Conservation (phyloP, 1,140 invertebrate genomes). For the Brachystomella parvula region DNA sequence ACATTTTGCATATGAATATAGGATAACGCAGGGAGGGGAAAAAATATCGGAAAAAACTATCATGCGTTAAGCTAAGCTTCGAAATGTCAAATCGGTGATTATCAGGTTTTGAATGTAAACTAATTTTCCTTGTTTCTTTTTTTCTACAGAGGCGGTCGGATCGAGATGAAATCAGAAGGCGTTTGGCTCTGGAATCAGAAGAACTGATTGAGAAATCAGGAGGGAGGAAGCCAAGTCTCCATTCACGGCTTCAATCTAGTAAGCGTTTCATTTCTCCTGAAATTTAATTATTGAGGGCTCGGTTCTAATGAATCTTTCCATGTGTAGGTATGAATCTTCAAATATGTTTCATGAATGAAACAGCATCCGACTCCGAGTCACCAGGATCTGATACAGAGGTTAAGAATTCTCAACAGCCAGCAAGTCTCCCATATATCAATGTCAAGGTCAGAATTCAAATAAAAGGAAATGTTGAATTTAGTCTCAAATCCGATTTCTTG, state of each 20-base stretch:
- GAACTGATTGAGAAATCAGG: conserved; percentile 61
- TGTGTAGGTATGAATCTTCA: conserved; percentile 76
- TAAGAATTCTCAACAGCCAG: conserved; percentile 27
- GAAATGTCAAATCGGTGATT: background rate
- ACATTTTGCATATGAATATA: too few species aligned
- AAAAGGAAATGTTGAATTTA: background rate
- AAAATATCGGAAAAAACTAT: background rate
- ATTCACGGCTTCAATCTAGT: conserved; percentile 78
- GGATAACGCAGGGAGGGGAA: background rate
- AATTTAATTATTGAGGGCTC: background rate
- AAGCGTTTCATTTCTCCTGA: conserved; percentile 38
- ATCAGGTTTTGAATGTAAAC: background rate
- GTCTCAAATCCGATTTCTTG: background rate
- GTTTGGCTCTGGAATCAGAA: conserved; percentile 77
- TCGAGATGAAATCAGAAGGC: conserved; percentile 78
- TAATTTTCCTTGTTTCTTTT: conserved; percentile 7
- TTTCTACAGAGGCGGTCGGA: conserved; percentile 72
- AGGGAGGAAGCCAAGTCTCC: conserved; percentile 73
- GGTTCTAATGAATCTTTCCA: background rate
- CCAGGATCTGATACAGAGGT: conserved; percentile 34
- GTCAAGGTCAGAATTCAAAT: background rate
- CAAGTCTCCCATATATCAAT: conserved; percentile 34
- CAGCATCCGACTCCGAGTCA: conserved; percentile 58
- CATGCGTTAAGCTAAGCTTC: background rate
- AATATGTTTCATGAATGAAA: conserved; percentile 92